phyloP scores from a whole-genome alignment of 2,888 invertebrate genomes.

The Drosophila dives region DNA sequence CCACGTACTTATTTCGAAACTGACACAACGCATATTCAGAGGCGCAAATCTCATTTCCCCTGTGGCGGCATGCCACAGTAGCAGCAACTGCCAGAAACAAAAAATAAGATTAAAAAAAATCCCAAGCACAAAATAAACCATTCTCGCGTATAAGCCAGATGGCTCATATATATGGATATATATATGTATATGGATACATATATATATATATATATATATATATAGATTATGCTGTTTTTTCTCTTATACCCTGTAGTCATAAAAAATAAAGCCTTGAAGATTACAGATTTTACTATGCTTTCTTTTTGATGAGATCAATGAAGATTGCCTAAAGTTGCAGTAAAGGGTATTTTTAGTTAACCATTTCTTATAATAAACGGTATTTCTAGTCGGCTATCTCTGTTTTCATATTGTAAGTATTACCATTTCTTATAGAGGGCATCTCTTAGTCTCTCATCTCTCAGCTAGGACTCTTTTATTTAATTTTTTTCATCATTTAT shows the following conservation, averaged over 20 bases:
- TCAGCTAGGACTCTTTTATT: background rate
- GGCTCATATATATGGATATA: conserved; percentile 2
- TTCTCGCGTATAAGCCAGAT: conserved; percentile 33
- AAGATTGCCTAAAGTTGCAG: background rate
- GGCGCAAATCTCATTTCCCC: conserved; percentile 77
- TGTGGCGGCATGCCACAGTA: conserved; percentile 55
- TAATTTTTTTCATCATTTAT: background rate
- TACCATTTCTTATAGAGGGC: conserved; percentile 4
- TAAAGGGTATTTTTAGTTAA: background rate
- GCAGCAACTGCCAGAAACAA: conserved; percentile 11
- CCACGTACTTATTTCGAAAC: conserved; percentile 66
- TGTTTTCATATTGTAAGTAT: background rate
- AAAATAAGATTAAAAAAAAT: conserved; percentile 8
- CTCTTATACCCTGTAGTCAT: conserved; percentile 46
- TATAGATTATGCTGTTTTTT: conserved; percentile 4
- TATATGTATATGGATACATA: conserved; percentile 22
- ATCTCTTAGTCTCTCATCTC: conserved; percentile 13
- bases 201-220: conserved; percentile 23
- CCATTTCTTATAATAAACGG: background rate
- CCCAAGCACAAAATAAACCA: conserved; percentile 40
- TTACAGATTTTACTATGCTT: background rate
- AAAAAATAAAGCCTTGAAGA: conserved; percentile 17
- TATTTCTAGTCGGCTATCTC: background rate
- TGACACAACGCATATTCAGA: conserved; percentile 69
- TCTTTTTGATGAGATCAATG: background rate